These are phyloP conservation scores for Labroides dimidiatus DNA, from an alignment of 2,797 vertebrate species.

Conservation along the genomic window DNA sequence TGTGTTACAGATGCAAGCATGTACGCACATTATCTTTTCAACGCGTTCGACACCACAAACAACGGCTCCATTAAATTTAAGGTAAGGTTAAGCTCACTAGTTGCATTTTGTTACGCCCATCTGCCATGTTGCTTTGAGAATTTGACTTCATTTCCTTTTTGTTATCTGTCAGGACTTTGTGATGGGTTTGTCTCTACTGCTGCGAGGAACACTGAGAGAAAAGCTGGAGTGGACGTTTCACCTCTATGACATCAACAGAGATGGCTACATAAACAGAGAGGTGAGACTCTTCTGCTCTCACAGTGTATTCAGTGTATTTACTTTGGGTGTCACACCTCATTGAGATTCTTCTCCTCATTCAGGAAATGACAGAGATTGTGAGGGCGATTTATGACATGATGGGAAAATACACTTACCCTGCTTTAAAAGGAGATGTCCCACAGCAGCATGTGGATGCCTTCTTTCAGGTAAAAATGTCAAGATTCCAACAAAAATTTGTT, in stretches of 20 bases:
- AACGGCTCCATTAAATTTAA: conserved; percentile 98
- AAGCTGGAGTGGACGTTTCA: conserved; percentile 98
- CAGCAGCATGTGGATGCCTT: conserved; percentile 96
- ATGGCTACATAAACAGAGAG: conserved; percentile 97
- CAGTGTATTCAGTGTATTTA: not conserved
- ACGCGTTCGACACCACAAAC: conserved; percentile 93
- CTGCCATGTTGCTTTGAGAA: not conserved
- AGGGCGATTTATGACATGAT: conserved; percentile 99
- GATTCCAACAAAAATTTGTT: too few species aligned
- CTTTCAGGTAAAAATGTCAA: conserved; percentile 88
- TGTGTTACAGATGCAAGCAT: conserved; percentile 93
- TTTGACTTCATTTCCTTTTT: conserved; percentile 1
- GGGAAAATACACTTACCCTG: conserved; percentile 97
- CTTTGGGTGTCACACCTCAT: not conserved
- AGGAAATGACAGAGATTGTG: conserved; percentile 99
- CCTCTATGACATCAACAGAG: conserved; percentile 97
- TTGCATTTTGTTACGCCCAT: not conserved
- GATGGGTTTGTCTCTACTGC: conserved; percentile 91
- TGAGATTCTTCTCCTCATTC: conserved; percentile 20
- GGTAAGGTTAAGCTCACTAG: conserved; percentile 79
- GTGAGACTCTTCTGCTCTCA: conserved; percentile 65
- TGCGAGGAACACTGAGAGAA: conserved; percentile 93
- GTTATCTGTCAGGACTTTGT: conserved; percentile 91
- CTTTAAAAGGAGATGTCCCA: conserved; percentile 94
- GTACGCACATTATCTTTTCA: conserved; percentile 98